These are phyloP conservation scores for Ptyas mucosa DNA, from an alignment of 2,113 vertebrate genomes.

Conservation along the genomic window DNA sequence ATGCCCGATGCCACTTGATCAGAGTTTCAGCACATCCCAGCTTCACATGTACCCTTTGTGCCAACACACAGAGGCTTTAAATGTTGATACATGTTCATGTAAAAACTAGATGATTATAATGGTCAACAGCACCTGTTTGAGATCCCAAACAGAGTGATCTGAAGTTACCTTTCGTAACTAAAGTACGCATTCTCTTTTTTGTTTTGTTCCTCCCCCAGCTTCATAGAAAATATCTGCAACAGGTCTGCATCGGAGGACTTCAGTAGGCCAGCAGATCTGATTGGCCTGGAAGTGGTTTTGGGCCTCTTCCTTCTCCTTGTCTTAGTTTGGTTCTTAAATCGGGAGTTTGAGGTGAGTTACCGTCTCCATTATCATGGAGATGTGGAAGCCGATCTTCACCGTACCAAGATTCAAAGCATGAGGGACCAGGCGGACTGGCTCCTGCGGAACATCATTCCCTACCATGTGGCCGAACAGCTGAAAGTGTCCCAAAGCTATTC, in stretches of 20 bases:
- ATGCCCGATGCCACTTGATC: neutral
- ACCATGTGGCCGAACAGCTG: constrained; percentile 94
- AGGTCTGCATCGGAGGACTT: neutral
- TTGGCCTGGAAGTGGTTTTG: constrained; percentile 82
- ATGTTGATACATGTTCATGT: neutral
- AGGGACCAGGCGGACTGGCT: constrained; percentile 95
- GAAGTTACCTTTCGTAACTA: neutral
- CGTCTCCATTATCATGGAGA: constrained; percentile 97
- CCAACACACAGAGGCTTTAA: neutral
- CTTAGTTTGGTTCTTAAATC: constrained; percentile 96
- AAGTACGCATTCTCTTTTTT: neutral
- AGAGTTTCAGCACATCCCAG: neutral
- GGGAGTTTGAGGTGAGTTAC: constrained; percentile 97
- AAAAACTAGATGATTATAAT: neutral
- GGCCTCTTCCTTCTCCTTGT: constrained; percentile 90
- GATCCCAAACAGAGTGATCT: neutral
- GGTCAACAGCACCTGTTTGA: neutral
- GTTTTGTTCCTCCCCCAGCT: constrained; percentile 44
- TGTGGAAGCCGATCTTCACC: constrained; percentile 93
- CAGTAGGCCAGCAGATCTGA: constrained; percentile 61
- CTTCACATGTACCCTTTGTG: neutral
- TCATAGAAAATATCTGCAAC: constrained; percentile 49
- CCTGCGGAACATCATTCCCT: constrained; percentile 95
- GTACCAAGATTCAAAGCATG: constrained; percentile 95
- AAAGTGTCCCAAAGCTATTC: constrained; percentile 98